Evolutionary conservation across 2,888 invertebrate species (phyloP).

Genomic region (Diarsia brunnea): DNA sequence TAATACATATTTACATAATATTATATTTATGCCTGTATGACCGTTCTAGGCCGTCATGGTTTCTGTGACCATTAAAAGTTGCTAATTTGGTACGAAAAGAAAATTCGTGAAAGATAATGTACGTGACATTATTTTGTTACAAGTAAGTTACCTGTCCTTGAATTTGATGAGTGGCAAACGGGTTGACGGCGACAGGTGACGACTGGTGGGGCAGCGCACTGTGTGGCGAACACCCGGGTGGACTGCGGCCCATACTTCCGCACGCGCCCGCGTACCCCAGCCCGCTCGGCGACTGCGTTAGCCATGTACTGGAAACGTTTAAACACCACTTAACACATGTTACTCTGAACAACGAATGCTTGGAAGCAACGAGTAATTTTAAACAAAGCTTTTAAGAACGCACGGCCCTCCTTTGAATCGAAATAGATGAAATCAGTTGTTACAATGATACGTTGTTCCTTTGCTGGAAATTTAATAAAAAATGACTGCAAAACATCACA

Average conservation of each 20-base stretch:
- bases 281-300: constrained; percentile 81
- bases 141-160: constrained; percentile 82
- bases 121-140: not conserved
- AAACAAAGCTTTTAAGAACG: constrained; percentile 38
- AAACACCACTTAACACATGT: constrained; percentile 49
- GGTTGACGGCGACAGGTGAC: constrained; percentile 83
- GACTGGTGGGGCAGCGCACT: constrained; percentile 83
- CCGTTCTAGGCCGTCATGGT: not conserved
- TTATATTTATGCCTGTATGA: not conserved
- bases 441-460: not conserved
- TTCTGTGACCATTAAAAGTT: not conserved
- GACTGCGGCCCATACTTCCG: constrained; percentile 82
- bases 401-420: constrained; percentile 5
- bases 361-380: constrained; percentile 44
- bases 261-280: constrained; percentile 81
- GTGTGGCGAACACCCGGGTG: constrained; percentile 84
- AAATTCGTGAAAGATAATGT: not conserved
- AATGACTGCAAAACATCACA: too few relatives aligned
- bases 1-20: not conserved
- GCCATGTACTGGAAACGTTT: constrained; percentile 81
- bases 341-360: constrained; percentile 29
- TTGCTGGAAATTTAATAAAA: not conserved
- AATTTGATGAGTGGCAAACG: constrained; percentile 84
- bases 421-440: constrained; percentile 13
- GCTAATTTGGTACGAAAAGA: not conserved